Conservation (phyloP, 1,140 invertebrate genomes). For the Choristoneura fumiferana region DNA sequence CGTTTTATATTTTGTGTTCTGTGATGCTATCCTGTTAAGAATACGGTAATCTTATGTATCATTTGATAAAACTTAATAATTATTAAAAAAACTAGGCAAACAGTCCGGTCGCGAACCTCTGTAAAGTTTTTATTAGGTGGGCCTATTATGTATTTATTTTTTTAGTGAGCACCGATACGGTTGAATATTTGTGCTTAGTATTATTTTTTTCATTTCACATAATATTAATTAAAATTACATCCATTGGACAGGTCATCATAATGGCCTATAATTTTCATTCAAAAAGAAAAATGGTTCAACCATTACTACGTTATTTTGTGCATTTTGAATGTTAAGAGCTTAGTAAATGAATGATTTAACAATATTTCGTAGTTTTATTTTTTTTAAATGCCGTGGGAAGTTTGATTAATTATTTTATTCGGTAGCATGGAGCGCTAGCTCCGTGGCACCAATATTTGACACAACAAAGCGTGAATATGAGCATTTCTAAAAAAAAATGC, state of each 20-base stretch:
- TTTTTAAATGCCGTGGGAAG: no score
- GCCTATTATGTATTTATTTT: background rate
- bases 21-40: no score
- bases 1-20: no score
- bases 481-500: no score
- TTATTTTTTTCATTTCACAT: conserved; percentile 13
- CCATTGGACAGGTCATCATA: conserved; percentile 27
- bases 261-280: conserved; percentile 43
- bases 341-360: conserved; percentile 72
- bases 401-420: no score
- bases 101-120: background rate
- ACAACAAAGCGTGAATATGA: no score
- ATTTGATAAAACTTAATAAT: no score
- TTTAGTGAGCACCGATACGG: conserved; percentile 7
- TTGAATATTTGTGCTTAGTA: conserved; percentile 7
- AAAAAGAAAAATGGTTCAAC: conserved; percentile 44
- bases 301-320: conserved; percentile 62
- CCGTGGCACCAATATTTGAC: no score
- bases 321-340: conserved; percentile 72
- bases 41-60: no score
- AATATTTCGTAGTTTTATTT: conserved; percentile 31
- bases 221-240: conserved; percentile 6
- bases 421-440: no score
- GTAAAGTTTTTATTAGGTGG: conserved; percentile 1
- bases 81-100: no score